Percentiles rank a stretch among this genome's conserved stretches.
phyloP scores from a whole-genome alignment of 2,888 invertebrate genomes.

The Protodeltote pygarga region DNA sequence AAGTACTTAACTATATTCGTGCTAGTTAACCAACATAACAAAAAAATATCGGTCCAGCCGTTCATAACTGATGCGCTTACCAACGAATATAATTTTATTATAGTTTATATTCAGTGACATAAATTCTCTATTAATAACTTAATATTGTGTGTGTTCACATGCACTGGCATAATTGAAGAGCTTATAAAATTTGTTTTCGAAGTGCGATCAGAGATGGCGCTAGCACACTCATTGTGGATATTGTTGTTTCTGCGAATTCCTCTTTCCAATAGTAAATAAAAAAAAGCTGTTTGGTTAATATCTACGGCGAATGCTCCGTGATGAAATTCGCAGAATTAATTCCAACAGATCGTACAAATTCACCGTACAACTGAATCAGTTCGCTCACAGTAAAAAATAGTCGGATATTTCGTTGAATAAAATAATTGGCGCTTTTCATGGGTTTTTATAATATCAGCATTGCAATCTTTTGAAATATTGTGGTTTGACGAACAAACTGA shows the following conservation, averaged over 20 bases:
- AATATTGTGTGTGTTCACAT: too few species aligned
- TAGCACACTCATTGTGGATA: neutral
- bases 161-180: too few species aligned
- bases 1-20: too few species aligned
- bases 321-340: constrained; percentile 22
- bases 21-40: too few species aligned
- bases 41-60: too few species aligned
- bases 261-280: constrained; percentile 1
- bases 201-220: constrained; percentile 26
- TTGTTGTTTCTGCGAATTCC: constrained; percentile 5
- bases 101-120: too few species aligned
- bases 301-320: constrained; percentile 3
- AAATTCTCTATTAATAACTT: too few species aligned
- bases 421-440: constrained; percentile 6
- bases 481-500: too few species aligned
- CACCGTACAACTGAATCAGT: neutral
- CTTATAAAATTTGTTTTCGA: neutral
- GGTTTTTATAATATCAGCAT: neutral
- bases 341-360: neutral
- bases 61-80: too few species aligned
- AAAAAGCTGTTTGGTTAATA: constrained; percentile 9
- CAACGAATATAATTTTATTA: too few species aligned
- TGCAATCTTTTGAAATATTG: too few species aligned
- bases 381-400: constrained; percentile 2
- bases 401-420: constrained; percentile 1